Conservation (phyloP, 2,797 vertebrate species). For the Tragopan temminckii region DNA sequence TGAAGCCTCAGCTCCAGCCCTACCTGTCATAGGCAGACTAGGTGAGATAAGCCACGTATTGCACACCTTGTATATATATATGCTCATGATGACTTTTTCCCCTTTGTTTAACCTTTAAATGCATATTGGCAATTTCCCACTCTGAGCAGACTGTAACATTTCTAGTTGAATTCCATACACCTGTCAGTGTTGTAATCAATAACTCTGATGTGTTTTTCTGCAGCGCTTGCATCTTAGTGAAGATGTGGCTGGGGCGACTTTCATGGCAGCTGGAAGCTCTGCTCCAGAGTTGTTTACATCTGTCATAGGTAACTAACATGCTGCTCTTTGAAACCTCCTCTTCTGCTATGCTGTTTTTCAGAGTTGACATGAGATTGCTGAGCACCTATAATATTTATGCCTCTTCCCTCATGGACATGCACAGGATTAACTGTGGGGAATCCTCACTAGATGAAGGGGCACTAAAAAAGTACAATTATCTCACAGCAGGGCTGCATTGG, state of each 20-base stretch:
- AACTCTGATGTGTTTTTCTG: constrained; percentile 48
- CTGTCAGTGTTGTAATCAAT: neutral
- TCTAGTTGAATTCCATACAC: neutral
- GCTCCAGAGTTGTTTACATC: constrained; percentile 98
- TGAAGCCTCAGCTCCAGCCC: neutral
- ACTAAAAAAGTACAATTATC: neutral
- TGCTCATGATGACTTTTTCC: rapidly evolving
- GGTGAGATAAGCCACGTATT: neutral
- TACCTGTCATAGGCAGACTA: neutral
- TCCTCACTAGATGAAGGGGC: neutral
- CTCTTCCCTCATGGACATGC: neutral
- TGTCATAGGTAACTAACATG: constrained; percentile 89
- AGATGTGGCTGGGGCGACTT: constrained; percentile 96
- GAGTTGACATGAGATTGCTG: neutral
- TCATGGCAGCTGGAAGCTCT: constrained; percentile 98
- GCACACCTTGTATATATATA: neutral
- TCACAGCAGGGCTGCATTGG: neutral
- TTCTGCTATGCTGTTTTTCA: neutral
- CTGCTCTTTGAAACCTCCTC: neutral
- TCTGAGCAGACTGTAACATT: rapidly evolving
- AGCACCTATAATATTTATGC: rapidly evolving
- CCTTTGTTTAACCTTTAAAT: neutral
- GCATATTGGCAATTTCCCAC: rapidly evolving
- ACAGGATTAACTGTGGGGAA: neutral
- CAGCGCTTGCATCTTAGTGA: constrained; percentile 95